Conservation (phyloP, 2,797 vertebrate genomes). For the Amphiprion clarkii region DNA sequence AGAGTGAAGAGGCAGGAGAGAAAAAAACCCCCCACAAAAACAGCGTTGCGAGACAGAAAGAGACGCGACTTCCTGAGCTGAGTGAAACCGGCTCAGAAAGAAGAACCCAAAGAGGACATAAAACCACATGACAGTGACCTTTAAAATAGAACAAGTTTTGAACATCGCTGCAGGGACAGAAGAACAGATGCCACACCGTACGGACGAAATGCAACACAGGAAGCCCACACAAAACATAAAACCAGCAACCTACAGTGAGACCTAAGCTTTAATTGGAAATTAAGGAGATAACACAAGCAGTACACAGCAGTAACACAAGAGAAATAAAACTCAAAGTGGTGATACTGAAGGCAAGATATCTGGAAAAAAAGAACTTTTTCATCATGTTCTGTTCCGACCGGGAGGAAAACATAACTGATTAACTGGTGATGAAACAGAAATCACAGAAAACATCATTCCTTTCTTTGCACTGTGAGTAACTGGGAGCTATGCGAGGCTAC, state of each 20-base stretch:
- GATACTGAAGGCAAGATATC: slow-evolving; percentile 23
- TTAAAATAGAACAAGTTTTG: slow-evolving; percentile 31
- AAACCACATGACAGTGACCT: slow-evolving; percentile 65
- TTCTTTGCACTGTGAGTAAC: slow-evolving; percentile 39
- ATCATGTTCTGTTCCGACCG: slow-evolving; percentile 37
- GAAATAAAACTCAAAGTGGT: slow-evolving; percentile 45
- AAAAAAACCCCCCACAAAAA: no score
- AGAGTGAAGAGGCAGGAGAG: slow-evolving; percentile 30
- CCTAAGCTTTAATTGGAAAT: slow-evolving; percentile 80
- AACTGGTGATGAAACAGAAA: slow-evolving; percentile 58
- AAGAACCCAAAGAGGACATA: slow-evolving; percentile 56
- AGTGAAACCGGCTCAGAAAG: slow-evolving; percentile 54
- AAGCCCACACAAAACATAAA: slow-evolving; percentile 81
- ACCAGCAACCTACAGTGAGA: slow-evolving; percentile 72
- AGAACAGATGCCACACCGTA: slow-evolving; percentile 53
- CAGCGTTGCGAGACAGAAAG: slow-evolving; percentile 27
- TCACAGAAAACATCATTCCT: slow-evolving; percentile 65
- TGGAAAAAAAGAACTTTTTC: neutral
- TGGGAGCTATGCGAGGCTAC: slow-evolving; percentile 51
- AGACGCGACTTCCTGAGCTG: slow-evolving; percentile 60
- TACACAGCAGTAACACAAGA: slow-evolving; percentile 71
- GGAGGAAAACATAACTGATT: slow-evolving; percentile 58
- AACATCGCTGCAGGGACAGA: no score
- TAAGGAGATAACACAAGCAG: slow-evolving; percentile 62
- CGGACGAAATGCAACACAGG: slow-evolving; percentile 68